Conservation (phyloP, 2,113 vertebrate genomes). For the Chaetorhynchus papuensis region DNA sequence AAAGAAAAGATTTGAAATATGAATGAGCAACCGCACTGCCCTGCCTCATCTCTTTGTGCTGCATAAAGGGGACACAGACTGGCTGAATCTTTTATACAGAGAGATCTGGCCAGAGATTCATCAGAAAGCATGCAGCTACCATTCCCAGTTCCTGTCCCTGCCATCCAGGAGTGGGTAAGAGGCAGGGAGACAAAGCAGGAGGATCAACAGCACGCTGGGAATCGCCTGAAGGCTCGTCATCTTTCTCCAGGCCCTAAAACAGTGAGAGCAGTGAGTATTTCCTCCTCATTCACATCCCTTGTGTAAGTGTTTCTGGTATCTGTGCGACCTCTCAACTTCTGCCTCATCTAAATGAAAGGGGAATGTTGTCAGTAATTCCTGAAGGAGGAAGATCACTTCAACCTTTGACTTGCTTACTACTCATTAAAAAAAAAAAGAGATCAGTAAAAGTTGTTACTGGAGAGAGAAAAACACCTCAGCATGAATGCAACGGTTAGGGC, state of each 20-base stretch:
- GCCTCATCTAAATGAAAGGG: background rate
- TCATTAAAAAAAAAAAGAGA: background rate
- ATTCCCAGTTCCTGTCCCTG: background rate
- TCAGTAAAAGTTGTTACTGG: background rate
- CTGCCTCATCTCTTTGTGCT: slow-evolving; percentile 11
- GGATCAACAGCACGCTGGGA: background rate
- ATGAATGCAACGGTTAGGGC: background rate
- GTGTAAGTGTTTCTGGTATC: background rate
- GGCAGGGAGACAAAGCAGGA: background rate
- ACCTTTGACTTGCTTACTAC: background rate
- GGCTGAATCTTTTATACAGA: background rate
- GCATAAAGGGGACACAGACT: background rate
- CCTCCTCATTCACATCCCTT: background rate
- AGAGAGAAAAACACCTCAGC: background rate
- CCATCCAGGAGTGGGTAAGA: background rate
- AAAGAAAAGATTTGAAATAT: background rate
- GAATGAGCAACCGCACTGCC: background rate
- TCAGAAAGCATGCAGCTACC: background rate
- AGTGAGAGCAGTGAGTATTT: background rate
- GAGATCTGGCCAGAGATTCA: background rate
- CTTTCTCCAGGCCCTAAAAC: background rate
- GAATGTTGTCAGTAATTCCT: background rate
- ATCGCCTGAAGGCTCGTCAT: background rate
- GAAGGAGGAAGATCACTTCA: background rate
- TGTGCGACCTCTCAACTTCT: background rate